phyloP scores from a whole-genome alignment of 2,113 vertebrate genomes.

The Gobiocypris rarus region DNA sequence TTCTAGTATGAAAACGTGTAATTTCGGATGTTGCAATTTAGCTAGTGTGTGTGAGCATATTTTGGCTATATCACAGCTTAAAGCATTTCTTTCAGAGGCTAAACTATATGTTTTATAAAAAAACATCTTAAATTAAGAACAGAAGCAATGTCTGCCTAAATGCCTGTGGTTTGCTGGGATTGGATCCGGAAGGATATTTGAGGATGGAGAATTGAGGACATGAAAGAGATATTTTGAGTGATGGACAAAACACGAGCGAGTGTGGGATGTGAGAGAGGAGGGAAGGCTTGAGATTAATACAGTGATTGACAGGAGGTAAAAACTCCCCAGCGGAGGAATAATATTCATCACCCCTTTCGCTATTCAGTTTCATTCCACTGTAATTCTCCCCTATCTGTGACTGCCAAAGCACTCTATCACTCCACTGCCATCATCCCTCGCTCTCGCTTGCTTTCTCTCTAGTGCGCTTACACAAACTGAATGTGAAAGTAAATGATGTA shows the following conservation, averaged over 20 bases:
- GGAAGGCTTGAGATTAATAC: slow-evolving; percentile 68
- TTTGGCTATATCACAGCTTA: background rate
- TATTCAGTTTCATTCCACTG: slow-evolving; percentile 56
- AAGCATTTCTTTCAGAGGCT: background rate
- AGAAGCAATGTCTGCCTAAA: slow-evolving; percentile 13
- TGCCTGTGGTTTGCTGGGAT: background rate
- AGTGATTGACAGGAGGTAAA: slow-evolving; percentile 68
- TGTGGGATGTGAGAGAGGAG: slow-evolving; percentile 39
- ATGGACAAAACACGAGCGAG: slow-evolving; percentile 28
- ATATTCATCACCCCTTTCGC: slow-evolving; percentile 67
- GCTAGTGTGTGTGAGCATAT: background rate
- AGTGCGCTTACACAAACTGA: slow-evolving; percentile 19
- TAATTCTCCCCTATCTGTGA: slow-evolving; percentile 55
- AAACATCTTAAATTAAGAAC: background rate
- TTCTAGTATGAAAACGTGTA: background rate
- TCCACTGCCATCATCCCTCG: slow-evolving; percentile 24
- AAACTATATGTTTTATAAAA: background rate
- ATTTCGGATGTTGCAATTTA: background rate
- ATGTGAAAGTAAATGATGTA: slow-evolving; percentile 35
- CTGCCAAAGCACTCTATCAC: slow-evolving; percentile 36
- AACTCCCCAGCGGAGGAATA: slow-evolving; percentile 59
- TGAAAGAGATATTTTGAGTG: background rate
- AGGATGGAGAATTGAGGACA: slow-evolving; percentile 11
- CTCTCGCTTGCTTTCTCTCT: slow-evolving; percentile 8
- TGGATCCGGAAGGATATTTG: slow-evolving; percentile 23